Evolutionary conservation across 2,797 vertebrate genomes (phyloP).

Genomic region (Poecilia gillii): DNA sequence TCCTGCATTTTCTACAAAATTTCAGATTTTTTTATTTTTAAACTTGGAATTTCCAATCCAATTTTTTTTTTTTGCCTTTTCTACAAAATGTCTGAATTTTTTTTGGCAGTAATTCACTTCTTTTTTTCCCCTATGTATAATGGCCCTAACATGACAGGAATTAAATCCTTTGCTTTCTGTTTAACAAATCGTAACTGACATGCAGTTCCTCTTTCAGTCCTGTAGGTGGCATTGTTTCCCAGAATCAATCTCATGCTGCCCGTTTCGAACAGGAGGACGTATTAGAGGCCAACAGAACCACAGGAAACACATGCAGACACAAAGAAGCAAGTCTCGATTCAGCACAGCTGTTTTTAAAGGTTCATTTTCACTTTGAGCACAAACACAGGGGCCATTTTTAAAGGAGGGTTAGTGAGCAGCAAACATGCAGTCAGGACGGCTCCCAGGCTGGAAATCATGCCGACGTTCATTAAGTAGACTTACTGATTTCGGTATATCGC

Average conservation of each 20-base stretch:
- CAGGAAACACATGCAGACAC: conserved; percentile 50
- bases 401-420: conserved; percentile 73
- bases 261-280: background rate
- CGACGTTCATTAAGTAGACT: conserved; percentile 69
- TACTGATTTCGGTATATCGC: conserved; percentile 84
- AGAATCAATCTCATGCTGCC: conserved; percentile 27
- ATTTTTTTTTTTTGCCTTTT: no score
- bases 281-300: conserved; percentile 18
- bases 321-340: conserved; percentile 27
- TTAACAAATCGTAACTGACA: background rate
- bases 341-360: conserved; percentile 23
- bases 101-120: no score
- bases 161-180: background rate
- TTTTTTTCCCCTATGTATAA: no score
- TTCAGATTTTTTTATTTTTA: no score
- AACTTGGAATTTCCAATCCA: no score
- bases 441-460: conserved; percentile 74
- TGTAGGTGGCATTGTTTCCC: conserved; percentile 65
- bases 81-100: no score
- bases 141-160: background rate
- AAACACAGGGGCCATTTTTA: conserved; percentile 44
- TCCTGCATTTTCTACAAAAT: no score
- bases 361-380: conserved; percentile 11
- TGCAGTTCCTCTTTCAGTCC: conserved; percentile 57
- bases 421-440: conserved; percentile 71